These are phyloP conservation scores for Chelonus insularis DNA, from an alignment of 1,140 invertebrate species.

Conservation along the genomic window DNA sequence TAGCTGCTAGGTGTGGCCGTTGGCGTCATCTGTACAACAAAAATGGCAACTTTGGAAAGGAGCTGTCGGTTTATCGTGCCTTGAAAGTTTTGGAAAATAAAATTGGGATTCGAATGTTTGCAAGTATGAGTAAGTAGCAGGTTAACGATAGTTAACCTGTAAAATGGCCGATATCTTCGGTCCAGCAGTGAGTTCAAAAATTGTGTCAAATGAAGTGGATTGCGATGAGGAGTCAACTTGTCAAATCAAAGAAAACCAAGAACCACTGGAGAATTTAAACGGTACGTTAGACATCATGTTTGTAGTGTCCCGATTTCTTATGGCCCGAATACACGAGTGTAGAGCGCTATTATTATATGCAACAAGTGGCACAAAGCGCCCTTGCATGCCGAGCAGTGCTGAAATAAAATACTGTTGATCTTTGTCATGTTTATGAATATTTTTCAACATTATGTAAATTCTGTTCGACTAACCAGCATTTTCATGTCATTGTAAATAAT, in stretches of 20 bases:
- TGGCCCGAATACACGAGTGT: conserved; percentile 22
- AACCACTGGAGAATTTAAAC: conserved; percentile 23
- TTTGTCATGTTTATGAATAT: background rate
- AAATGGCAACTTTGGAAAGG: too few species aligned
- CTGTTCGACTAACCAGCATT: background rate
- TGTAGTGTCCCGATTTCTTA: background rate
- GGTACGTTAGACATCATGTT: conserved; percentile 25
- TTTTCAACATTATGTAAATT: too few species aligned
- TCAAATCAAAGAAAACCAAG: conserved; percentile 9
- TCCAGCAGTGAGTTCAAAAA: conserved; percentile 29
- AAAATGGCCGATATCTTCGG: conserved; percentile 49
- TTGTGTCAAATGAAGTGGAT: conserved; percentile 34
- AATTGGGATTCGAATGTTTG: conserved; percentile 22
- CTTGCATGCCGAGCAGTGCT: conserved; percentile 37
- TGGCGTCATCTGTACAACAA: too few species aligned
- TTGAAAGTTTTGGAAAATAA: background rate
- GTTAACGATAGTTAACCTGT: conserved; percentile 47
- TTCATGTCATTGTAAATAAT: too few species aligned
- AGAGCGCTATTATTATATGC: conserved; percentile 35
- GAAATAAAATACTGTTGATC: conserved; percentile 19
- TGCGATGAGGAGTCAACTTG: conserved; percentile 24
- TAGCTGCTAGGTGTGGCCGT: too few species aligned
- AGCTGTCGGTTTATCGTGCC: too few species aligned
- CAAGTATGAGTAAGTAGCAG: conserved; percentile 23
- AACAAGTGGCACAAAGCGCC: conserved; percentile 44